Percentiles rank a stretch among this genome's conserved stretches.
These are phyloP conservation scores for Sycophila texana DNA, from an alignment of 2,888 invertebrate species.

Conservation along the genomic window DNA sequence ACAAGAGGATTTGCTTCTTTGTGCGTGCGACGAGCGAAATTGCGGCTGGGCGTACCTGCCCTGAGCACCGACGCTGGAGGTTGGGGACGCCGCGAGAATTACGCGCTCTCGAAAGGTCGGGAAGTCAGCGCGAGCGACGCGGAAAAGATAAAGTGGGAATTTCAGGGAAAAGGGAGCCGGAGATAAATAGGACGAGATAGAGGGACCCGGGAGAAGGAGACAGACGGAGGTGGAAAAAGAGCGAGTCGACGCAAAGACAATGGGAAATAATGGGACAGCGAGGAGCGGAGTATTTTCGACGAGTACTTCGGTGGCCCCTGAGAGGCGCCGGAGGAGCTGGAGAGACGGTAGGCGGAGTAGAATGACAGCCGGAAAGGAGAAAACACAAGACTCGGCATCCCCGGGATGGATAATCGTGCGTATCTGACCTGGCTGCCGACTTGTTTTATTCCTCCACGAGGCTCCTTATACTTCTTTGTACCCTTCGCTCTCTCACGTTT, in stretches of 20 bases:
- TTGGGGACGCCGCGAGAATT: background rate
- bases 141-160: slow-evolving; percentile 33
- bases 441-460: slow-evolving; percentile 20
- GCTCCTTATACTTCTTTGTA: background rate
- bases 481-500: background rate
- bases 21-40: background rate
- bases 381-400: slow-evolving; percentile 38
- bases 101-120: slow-evolving; percentile 16
- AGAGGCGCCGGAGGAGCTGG: background rate
- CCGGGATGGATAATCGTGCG: slow-evolving; percentile 26
- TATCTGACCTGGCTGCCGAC: slow-evolving; percentile 17
- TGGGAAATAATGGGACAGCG: slow-evolving; percentile 35
- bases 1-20: slow-evolving; percentile 7
- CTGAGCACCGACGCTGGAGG: background rate
- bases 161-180: slow-evolving; percentile 27
- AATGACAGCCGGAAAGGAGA: slow-evolving; percentile 27
- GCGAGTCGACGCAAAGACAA: slow-evolving; percentile 45
- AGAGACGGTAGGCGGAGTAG: background rate
- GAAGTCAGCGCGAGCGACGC: slow-evolving; percentile 18
- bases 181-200: slow-evolving; percentile 43
- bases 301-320: background rate
- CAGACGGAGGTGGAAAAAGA: slow-evolving; percentile 16
- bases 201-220: slow-evolving; percentile 2
- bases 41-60: too few species aligned
- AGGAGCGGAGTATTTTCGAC: slow-evolving; percentile 12